Evolutionary conservation across 2,888 invertebrate genomes (phyloP).

Genomic region (Tanypteryx hageni): DNA sequence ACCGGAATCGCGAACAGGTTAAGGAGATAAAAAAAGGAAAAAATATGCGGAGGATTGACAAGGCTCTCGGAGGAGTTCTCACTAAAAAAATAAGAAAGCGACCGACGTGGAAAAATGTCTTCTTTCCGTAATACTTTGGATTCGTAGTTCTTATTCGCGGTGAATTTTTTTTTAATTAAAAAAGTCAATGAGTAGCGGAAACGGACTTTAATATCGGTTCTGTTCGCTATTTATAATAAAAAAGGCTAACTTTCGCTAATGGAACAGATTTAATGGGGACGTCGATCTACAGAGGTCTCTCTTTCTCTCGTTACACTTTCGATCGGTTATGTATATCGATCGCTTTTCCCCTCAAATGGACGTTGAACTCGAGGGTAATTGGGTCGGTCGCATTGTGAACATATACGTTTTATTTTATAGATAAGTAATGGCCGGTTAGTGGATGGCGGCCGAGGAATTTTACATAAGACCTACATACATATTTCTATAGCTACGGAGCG

Average conservation of each 20-base stretch:
- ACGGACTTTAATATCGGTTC: not conserved
- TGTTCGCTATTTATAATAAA: not conserved
- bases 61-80: too few species aligned
- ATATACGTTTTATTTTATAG: not conserved
- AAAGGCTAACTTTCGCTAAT: not conserved
- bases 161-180: not conserved
- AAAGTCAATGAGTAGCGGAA: not conserved
- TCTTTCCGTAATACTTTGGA: not conserved
- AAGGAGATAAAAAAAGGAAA: slow-evolving; percentile 22
- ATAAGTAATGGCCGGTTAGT: not conserved
- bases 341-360: slow-evolving; percentile 26
- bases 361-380: not conserved
- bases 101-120: not conserved
- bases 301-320: not conserved
- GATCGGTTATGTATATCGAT: not conserved
- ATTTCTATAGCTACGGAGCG: too few species aligned
- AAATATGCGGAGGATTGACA: not conserved
- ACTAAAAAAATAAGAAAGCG: not conserved
- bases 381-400: not conserved
- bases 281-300: not conserved
- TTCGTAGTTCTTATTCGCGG: not conserved
- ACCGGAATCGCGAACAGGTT: slow-evolving; percentile 4
- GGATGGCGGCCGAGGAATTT: too few species aligned
- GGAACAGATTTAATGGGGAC: not conserved
- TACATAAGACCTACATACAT: too few species aligned